A percentile compares a stretch with the other conserved stretches of the same genome.
phyloP scores from a whole-genome alignment of 1,140 invertebrate species.

The Polypedilum pembai region DNA sequence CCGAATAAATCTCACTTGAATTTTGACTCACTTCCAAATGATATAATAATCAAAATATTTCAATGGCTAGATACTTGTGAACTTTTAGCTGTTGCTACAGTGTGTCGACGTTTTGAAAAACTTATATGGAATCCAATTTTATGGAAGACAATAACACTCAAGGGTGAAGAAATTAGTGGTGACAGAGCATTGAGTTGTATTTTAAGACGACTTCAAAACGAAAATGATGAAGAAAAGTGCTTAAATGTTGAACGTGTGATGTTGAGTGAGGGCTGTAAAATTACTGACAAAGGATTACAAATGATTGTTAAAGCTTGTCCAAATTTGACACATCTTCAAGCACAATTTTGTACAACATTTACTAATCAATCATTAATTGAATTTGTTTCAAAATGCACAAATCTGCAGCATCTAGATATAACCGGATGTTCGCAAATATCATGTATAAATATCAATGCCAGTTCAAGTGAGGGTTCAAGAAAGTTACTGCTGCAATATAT shows the following conservation, averaged over 20 bases:
- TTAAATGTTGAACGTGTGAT: constrained; percentile 57
- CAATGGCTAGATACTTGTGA: constrained; percentile 69
- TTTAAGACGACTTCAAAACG: constrained; percentile 51
- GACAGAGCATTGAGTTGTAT: constrained; percentile 62
- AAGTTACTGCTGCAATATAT: constrained; percentile 60
- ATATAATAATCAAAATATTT: constrained; percentile 56
- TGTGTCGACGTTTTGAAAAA: constrained; percentile 72
- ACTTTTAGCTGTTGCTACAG: constrained; percentile 67
- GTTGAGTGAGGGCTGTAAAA: constrained; percentile 61
- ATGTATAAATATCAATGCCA: constrained; percentile 58
- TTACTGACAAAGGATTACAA: constrained; percentile 67
- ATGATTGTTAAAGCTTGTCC: constrained; percentile 62
- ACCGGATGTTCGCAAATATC: constrained; percentile 63
- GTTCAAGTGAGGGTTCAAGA: constrained; percentile 49
- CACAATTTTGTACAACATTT: constrained; percentile 59
- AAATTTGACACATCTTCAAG: constrained; percentile 61
- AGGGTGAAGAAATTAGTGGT: constrained; percentile 56
- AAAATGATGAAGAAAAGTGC: constrained; percentile 49
- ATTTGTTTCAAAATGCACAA: constrained; percentile 56
- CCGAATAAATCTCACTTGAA: constrained; percentile 33
- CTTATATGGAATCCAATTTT: constrained; percentile 72
- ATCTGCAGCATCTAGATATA: constrained; percentile 64
- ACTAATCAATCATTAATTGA: constrained; percentile 49
- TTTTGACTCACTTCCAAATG: constrained; percentile 50
- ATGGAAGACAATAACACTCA: constrained; percentile 62